Evolutionary conservation across 2,797 vertebrate species (phyloP).

Genomic region (Phrynocephalus vlangalii): DNA sequence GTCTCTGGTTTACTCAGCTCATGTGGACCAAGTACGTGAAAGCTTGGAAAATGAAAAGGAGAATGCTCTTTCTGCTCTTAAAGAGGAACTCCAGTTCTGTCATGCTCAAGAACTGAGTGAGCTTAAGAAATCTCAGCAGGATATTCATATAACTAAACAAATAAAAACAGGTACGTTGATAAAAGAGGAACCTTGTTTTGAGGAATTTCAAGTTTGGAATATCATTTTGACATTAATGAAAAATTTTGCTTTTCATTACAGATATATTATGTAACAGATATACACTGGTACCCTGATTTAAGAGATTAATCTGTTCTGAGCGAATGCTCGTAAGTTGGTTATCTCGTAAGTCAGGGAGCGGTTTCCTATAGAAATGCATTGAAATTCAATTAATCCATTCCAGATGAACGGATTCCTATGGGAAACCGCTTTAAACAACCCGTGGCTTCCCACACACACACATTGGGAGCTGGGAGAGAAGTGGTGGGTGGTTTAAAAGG

Average conservation of each 20-base stretch:
- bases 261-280: neutral
- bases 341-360: no score
- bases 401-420: no score
- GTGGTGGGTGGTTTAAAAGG: no score
- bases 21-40: constrained; percentile 87
- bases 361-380: no score
- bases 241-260: neutral
- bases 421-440: no score
- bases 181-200: neutral
- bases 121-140: constrained; percentile 77
- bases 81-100: constrained; percentile 77
- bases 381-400: no score
- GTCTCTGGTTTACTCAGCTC: constrained; percentile 90
- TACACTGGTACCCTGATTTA: no score
- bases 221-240: neutral
- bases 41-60: constrained; percentile 84
- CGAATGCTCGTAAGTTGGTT: no score
- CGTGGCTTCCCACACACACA: no score
- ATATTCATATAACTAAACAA: constrained; percentile 73
- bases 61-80: constrained; percentile 77
- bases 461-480: no score
- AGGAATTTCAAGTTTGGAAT: neutral
- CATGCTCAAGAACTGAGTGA: constrained; percentile 77
- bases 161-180: constrained; percentile 76
- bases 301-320: no score